Percentiles rank a stretch among this genome's conserved stretches.
Conservation (phyloP, 37 sponge, comb jelly and placozoan genomes). For the Aplysina aerophoba region DNA sequence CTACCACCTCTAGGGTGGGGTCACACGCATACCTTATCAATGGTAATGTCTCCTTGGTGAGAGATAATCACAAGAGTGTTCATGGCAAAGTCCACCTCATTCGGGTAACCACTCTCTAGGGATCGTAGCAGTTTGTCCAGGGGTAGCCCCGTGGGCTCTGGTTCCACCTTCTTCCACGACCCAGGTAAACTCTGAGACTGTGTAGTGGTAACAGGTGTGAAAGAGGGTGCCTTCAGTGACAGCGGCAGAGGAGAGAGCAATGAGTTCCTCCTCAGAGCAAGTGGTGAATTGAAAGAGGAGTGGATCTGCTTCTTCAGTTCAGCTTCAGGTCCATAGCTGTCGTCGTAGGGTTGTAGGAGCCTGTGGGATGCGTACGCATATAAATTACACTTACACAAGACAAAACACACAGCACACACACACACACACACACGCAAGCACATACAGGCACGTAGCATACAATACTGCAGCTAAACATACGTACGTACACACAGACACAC, state of each 20-base stretch:
- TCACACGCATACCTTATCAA: constrained; percentile 36
- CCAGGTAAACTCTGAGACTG: constrained; percentile 4
- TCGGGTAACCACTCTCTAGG: constrained; percentile 75
- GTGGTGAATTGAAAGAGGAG: not conserved
- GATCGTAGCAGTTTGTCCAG: constrained; percentile 53
- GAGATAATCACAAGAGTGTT: constrained; percentile 71
- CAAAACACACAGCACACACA: not conserved
- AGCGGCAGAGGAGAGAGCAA: not conserved
- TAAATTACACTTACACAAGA: not conserved
- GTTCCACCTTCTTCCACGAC: not conserved
- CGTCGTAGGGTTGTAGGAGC: not conserved
- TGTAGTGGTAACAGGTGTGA: not conserved
- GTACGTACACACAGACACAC: not conserved
- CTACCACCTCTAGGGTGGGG: too few relatives aligned
- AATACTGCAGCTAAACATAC: too few relatives aligned
- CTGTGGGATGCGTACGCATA: not conserved
- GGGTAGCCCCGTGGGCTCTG: constrained; percentile 6
- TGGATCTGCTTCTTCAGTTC: constrained; percentile 7
- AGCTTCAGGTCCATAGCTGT: constrained; percentile 11
- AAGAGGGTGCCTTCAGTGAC: not conserved
- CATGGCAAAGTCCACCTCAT: constrained; percentile 86
- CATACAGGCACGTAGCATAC: too few relatives aligned
- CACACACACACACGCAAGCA: constrained; percentile 26
- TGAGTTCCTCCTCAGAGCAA: not conserved
- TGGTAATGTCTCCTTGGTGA: constrained; percentile 19